Evolutionary conservation across 2,113 vertebrate species (phyloP).

Genomic region (Apteryx owenii): DNA sequence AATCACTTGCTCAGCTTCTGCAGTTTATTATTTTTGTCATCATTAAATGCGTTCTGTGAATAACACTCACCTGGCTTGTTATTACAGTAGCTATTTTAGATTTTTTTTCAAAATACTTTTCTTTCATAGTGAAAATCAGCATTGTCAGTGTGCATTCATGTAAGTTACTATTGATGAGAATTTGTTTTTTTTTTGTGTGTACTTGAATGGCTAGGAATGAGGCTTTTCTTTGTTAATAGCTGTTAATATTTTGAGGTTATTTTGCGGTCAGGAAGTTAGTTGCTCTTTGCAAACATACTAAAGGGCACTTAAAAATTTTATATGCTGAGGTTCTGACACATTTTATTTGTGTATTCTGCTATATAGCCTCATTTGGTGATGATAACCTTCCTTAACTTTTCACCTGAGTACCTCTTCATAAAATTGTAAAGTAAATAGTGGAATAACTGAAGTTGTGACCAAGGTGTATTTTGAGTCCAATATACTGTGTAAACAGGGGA

Average conservation of each 20-base stretch:
- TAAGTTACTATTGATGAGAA: background rate
- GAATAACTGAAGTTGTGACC: background rate
- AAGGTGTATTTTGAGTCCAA: slow-evolving; percentile 4
- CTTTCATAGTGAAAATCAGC: background rate
- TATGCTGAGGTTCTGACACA: background rate
- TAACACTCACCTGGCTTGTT: background rate
- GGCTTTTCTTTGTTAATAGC: background rate
- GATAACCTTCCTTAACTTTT: slow-evolving; percentile 45
- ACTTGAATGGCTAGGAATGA: background rate
- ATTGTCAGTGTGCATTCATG: background rate
- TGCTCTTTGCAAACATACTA: background rate
- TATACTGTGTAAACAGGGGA: background rate
- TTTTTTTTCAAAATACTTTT: background rate
- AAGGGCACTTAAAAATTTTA: background rate
- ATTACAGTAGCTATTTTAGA: background rate
- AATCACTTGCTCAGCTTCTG: background rate
- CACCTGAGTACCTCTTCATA: background rate
- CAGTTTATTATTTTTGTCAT: background rate
- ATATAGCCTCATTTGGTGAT: background rate
- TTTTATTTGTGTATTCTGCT: slow-evolving; percentile 37
- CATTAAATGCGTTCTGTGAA: rapidly evolving
- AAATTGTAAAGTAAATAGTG: slow-evolving; percentile 26
- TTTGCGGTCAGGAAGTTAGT: background rate
- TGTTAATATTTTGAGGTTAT: background rate
- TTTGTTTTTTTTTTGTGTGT: background rate